Percentiles rank a stretch among this genome's conserved stretches.
Evolutionary conservation across 2,797 vertebrate species (phyloP).

Genomic region (Eulemur rubriventer): DNA sequence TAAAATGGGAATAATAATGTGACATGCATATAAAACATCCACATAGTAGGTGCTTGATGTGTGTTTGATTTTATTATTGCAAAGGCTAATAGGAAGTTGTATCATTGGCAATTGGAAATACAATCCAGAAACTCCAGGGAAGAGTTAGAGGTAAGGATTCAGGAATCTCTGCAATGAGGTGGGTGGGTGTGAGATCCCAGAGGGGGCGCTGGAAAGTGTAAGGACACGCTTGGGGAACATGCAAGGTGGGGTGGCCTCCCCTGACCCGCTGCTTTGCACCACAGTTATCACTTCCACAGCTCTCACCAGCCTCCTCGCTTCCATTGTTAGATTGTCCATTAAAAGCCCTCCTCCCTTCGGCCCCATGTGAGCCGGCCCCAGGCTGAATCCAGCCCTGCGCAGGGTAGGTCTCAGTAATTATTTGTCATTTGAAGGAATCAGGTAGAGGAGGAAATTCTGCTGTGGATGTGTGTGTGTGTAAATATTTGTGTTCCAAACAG

Average conservation of each 20-base stretch:
- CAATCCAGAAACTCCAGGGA: neutral
- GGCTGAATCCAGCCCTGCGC: fast-evolving
- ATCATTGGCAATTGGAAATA: neutral
- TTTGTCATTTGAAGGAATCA: neutral
- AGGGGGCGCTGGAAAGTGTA: neutral
- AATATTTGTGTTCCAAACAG: neutral
- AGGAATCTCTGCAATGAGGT: neutral
- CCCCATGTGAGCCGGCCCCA: fast-evolving
- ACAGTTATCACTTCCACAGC: neutral
- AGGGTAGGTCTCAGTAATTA: neutral
- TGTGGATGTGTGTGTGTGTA: neutral
- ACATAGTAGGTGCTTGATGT: neutral
- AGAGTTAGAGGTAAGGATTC: neutral
- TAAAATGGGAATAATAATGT: neutral
- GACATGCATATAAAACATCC: neutral
- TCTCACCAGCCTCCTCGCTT: neutral
- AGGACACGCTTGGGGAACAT: neutral
- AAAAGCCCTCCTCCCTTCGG: neutral
- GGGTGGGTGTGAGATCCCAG: neutral
- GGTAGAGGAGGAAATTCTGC: neutral
- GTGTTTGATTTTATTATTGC: neutral
- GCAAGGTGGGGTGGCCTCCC: no score
- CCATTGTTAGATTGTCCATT: neutral
- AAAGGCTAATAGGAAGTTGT: neutral
- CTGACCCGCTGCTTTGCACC: neutral